Base-by-base conservation (phyloP, 2,797 vertebrate species). In the Threskiornis aethiopicus region DNA sequence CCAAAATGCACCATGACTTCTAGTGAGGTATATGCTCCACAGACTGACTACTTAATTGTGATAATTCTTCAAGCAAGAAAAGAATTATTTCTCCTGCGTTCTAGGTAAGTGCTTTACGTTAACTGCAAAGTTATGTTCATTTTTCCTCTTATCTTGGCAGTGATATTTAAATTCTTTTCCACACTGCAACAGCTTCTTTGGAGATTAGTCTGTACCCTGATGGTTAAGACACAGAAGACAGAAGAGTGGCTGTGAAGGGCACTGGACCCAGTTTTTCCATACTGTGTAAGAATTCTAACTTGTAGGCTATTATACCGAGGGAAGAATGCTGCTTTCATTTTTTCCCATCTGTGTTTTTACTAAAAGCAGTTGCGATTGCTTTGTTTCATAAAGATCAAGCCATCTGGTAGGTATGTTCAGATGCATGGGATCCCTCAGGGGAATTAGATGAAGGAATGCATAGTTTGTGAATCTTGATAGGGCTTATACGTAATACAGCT, bases 371-470 rank as follows among this genome's bases (percentile, higher is more conserved):
- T 87, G 21, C 7, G 1, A 57, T 58, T 92, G 51, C 73, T 89
- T 72, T 84, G 17, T 81, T 92, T 86, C 70, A 58, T 79, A 87
- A 94, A 92, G 83, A 88, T 17, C 35, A 79, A 79, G 47, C 93
- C 96, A 96, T 94, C 92, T 96, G 77, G 58, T 92, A 79, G 49
- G 31, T 58, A 57, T 17, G 66, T 90, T 88, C 61, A 58, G 70
- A 90, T 89, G 37, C 51, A 69, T 39, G 51, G 21, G 13, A 33
- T 57, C 41, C 73, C 62, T 78, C 83, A 67, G 76, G 85, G 77
- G 61, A 84, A 90, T 71, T 61, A 79, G 66, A 92, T 94, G 92
- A 91, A 89, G 72, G 71, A 95, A 94, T 71, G 44, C 49, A 52
- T 42, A 58, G 83, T 44, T 94, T 84, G 72, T 76, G 70, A 82